Evolutionary conservation across 1,140 invertebrate species (phyloP).

Genomic region (Rhopalosiphum padi): DNA sequence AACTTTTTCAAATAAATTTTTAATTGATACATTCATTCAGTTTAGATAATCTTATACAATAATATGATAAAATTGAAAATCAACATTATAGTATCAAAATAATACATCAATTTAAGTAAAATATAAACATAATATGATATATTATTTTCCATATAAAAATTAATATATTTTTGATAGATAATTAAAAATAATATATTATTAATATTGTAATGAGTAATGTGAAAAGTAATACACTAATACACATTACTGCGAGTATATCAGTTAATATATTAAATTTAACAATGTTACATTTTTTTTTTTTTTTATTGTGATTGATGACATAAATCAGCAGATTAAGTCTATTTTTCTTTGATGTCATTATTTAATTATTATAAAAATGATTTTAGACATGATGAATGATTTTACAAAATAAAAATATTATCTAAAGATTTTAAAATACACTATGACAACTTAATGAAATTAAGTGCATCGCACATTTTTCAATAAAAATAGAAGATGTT

Average conservation of each 20-base stretch:
- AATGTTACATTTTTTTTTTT: background rate
- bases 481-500: background rate
- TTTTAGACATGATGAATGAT: background rate
- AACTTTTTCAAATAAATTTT: background rate
- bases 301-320: background rate
- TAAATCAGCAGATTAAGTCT: background rate
- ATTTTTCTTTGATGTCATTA: background rate
- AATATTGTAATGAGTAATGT: background rate
- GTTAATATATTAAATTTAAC: slow-evolving; percentile 15
- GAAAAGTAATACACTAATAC: background rate
- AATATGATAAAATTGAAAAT: slow-evolving; percentile 9
- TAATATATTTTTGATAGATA: background rate
- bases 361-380: background rate
- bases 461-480: background rate
- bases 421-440: background rate
- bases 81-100: background rate
- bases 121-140: slow-evolving; percentile 2
- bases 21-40: background rate
- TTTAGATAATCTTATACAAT: background rate
- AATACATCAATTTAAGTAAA: slow-evolving; percentile 15
- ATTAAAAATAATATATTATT: slow-evolving; percentile 10
- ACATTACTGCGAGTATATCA: slow-evolving; percentile 11
- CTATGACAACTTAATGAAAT: background rate
- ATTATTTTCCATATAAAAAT: background rate
- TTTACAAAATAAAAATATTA: background rate